Percentiles rank a stretch among this genome's conserved stretches.
These are phyloP conservation scores for Cettia cetti DNA, from an alignment of 2,113 vertebrate genomes.

Conservation along the genomic window DNA sequence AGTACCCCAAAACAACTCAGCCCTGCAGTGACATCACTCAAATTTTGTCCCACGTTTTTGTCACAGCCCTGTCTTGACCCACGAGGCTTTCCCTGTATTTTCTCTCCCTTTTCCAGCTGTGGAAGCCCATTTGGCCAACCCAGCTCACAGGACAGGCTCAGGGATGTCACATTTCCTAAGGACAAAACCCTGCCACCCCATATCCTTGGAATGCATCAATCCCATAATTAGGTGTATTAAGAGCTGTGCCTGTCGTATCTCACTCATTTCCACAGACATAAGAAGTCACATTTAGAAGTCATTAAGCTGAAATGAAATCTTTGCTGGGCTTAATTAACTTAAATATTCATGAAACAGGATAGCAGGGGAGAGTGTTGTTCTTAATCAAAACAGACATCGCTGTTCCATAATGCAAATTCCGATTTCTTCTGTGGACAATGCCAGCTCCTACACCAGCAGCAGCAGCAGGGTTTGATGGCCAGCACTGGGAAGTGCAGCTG, in stretches of 20 bases:
- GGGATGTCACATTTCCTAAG: background rate
- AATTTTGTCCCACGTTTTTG: background rate
- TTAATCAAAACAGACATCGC: slow-evolving; percentile 65
- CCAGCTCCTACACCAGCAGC: background rate
- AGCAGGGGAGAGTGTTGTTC: slow-evolving; percentile 26
- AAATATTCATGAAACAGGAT: slow-evolving; percentile 62
- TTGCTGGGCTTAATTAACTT: slow-evolving; percentile 73
- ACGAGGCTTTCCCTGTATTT: rapidly evolving
- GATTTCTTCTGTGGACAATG: slow-evolving; percentile 23
- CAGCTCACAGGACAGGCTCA: background rate
- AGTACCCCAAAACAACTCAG: background rate
- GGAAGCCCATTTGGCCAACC: background rate
- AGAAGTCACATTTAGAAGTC: slow-evolving; percentile 59
- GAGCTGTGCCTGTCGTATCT: slow-evolving; percentile 12
- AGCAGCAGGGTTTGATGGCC: background rate
- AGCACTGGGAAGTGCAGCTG: background rate
- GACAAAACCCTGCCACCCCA: background rate
- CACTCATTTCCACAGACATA: slow-evolving; percentile 41
- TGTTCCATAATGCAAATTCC: slow-evolving; percentile 48
- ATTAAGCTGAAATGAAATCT: slow-evolving; percentile 69
- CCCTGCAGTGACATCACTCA: background rate
- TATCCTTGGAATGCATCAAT: background rate
- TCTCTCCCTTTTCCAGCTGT: background rate
- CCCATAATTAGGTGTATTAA: slow-evolving; percentile 20
- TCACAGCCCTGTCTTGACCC: background rate